Conservation (phyloP, 2,888 invertebrate genomes). For the Latrodectus hesperus region DNA sequence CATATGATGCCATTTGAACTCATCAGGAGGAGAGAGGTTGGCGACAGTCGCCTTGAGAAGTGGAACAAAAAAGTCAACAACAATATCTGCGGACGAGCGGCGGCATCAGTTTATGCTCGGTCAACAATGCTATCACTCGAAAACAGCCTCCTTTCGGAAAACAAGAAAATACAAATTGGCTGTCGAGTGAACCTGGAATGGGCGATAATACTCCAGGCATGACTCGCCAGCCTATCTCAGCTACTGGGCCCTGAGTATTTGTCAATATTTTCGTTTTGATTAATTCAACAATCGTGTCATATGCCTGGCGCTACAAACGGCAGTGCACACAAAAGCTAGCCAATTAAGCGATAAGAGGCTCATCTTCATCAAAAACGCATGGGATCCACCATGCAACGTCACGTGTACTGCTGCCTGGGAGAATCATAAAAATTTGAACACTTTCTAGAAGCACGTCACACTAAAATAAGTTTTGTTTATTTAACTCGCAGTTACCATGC, state of each 20-base stretch:
- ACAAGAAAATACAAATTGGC: neutral
- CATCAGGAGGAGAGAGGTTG: too few relatives aligned
- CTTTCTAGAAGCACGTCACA: too few relatives aligned
- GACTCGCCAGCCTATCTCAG: too few relatives aligned
- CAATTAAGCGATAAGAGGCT: too few relatives aligned
- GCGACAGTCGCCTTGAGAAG: neutral
- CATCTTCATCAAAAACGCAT: too few relatives aligned
- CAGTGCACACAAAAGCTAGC: conserved; percentile 13
- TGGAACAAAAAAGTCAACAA: conserved; percentile 1
- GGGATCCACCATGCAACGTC: too few relatives aligned
- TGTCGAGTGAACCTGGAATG: neutral
- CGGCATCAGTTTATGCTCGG: neutral
- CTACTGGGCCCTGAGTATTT: neutral
- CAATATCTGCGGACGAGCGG: neutral
- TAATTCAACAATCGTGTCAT: conserved; percentile 45
- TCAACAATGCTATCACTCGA: neutral
- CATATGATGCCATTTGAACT: too few relatives aligned
- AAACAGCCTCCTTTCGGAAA: neutral
- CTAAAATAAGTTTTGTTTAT: too few relatives aligned
- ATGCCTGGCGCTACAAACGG: conserved; percentile 20
- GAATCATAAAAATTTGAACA: too few relatives aligned
- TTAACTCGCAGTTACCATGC: too few relatives aligned
- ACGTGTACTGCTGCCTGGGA: too few relatives aligned
- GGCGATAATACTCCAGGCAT: too few relatives aligned
- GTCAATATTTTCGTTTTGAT: conserved; percentile 42